Evolutionary conservation across 2,888 invertebrate genomes (phyloP), one percentile per base, ranked within the genome.

Genomic region (Chymomyza fuscimana): DNA sequence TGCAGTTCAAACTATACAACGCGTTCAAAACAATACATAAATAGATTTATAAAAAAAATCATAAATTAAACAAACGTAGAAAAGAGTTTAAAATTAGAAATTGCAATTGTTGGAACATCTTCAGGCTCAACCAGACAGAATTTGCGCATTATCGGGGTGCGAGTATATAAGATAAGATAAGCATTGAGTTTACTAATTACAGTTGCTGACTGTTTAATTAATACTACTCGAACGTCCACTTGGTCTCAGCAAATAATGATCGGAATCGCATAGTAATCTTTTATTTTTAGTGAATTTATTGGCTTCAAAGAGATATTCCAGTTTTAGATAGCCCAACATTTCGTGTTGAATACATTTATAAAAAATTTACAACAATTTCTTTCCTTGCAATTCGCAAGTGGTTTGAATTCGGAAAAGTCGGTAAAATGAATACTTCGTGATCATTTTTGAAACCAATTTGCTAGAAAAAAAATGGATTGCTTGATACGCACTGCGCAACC

Each of bases 141-240:
- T 79, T 51, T 56, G 67, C 40, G 25, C 60, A 51, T 66, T 74
- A 70, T 71, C 76, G 66, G 52, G 63, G 62, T 60, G 63, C 58
- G 52, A 65, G 58, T 12, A 64, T 60, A 59, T 64, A 76, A 87
- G 82, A 83, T 83, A 87, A 78, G 75, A 86, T 72, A 76, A 74
- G 40, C 12, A 46, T 15, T 58, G 54, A 69, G 29, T 46, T 29
- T 65, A 60, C 60, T 29, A 62, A 65, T 46, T 51, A 69, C 73
- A 72, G 72, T 70, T 46, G 40, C 40, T 46, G 40, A 46, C 40
- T 46, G 40, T 46, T 76, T 75, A 83, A 82, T 86, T 85, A 83
- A 69, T 74, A 70, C 76, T 19, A 54, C 54, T 22, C 40, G 40
- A 50, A 59, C 58, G 65, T 54, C 16, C 40, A 46, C 40, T 46